Conservation (phyloP, 2,797 vertebrate species). For the Dryobates pubescens region DNA sequence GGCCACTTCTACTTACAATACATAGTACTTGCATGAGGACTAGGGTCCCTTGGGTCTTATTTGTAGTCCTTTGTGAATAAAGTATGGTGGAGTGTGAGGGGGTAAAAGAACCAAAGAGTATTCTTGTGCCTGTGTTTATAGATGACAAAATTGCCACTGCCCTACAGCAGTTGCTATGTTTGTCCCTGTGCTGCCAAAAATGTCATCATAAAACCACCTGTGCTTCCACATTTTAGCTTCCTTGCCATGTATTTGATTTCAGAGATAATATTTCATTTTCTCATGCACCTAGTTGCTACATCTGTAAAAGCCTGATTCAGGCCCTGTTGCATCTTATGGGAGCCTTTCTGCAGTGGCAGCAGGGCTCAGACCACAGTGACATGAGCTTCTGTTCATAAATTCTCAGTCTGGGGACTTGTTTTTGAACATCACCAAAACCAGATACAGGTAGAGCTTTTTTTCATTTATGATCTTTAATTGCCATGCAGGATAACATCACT, state of each 20-base stretch:
- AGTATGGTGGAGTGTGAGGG: neutral
- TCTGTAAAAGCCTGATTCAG: neutral
- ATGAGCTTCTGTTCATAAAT: neutral
- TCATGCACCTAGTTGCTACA: neutral
- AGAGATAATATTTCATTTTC: neutral
- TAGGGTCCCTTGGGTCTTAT: neutral
- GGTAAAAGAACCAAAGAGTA: neutral
- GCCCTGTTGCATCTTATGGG: neutral
- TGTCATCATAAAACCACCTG: neutral
- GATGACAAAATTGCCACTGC: neutral
- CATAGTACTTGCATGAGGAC: neutral
- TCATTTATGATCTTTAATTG: neutral
- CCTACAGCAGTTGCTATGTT: slow-evolving; percentile 13
- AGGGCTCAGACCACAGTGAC: neutral
- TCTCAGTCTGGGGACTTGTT: neutral
- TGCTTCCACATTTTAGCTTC: slow-evolving; percentile 4
- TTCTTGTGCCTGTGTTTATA: neutral
- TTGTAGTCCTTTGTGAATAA: neutral
- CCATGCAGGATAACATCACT: neutral
- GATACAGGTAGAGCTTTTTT: neutral
- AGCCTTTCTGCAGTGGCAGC: neutral
- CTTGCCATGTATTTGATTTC: neutral
- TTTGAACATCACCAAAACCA: neutral
- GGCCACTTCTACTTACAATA: neutral
- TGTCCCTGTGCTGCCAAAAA: neutral